Percentiles rank a stretch among this genome's conserved stretches.
phyloP scores from a whole-genome alignment of 2,113 vertebrate species.

The Equus quagga region DNA sequence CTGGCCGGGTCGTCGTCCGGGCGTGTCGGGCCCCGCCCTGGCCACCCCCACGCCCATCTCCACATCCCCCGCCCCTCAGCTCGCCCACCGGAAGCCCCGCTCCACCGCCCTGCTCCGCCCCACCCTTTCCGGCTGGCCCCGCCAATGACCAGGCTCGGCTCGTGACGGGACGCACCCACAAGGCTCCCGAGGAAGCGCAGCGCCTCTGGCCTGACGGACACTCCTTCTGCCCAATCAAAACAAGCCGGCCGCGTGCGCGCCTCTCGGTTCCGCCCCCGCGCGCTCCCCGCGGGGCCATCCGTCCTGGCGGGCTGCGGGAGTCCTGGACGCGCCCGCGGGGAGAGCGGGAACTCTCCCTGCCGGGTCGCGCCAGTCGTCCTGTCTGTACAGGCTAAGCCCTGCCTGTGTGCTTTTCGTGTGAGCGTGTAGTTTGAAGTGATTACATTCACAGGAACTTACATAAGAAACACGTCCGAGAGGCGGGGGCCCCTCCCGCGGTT shows the following conservation, averaged over 20 bases:
- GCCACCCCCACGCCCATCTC: fast-evolving
- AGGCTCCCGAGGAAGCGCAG: neutral
- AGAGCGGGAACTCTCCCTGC: no score
- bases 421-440: neutral
- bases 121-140: neutral
- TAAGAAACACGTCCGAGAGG: neutral
- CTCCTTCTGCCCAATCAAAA: fast-evolving
- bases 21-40: fast-evolving
- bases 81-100: neutral
- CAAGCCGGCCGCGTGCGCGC: fast-evolving
- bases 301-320: fast-evolving
- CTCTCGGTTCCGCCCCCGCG: fast-evolving
- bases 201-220: neutral
- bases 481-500: neutral
- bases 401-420: neutral
- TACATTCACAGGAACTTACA: neutral
- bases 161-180: neutral
- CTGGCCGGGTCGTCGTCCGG: fast-evolving
- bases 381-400: neutral
- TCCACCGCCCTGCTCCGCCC: no score
- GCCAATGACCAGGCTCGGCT: neutral
- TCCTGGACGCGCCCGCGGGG: fast-evolving
- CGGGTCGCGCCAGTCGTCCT: neutral
- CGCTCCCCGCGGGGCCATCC: fast-evolving
- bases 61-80: no score